Evolutionary conservation across 2,888 invertebrate genomes (phyloP).

Genomic region (Eurytoma californica): DNA sequence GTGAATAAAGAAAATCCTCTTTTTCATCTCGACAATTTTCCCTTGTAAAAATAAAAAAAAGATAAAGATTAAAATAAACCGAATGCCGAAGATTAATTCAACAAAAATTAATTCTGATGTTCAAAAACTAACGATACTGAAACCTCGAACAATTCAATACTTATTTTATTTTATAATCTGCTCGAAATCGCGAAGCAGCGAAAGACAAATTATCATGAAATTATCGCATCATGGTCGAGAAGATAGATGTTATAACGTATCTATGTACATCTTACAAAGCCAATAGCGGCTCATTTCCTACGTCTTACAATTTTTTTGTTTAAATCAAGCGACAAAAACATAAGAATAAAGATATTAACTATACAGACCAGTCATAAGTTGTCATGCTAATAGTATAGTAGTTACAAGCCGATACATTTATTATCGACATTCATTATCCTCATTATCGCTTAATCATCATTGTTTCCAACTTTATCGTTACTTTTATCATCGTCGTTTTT

Average conservation of each 20-base stretch:
- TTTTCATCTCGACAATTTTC: constrained; percentile 49
- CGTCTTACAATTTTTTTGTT: constrained; percentile 52
- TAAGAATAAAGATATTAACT: constrained; percentile 66
- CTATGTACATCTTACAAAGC: constrained; percentile 55
- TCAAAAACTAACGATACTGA: constrained; percentile 30
- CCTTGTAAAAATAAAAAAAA: constrained; percentile 23
- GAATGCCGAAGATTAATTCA: constrained; percentile 30
- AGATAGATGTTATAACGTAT: constrained; percentile 56
- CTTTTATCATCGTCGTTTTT: constrained; percentile 49
- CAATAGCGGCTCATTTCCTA: constrained; percentile 42
- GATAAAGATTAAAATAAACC: constrained; percentile 29
- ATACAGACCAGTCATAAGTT: constrained; percentile 70
- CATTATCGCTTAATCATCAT: constrained; percentile 57
- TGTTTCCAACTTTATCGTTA: constrained; percentile 42
- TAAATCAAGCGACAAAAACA: constrained; percentile 64
- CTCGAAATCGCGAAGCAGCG: constrained; percentile 49
- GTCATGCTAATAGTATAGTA: constrained; percentile 70
- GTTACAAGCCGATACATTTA: constrained; percentile 66
- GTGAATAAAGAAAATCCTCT: constrained; percentile 46
- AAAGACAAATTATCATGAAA: constrained; percentile 52
- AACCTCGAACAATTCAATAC: constrained; percentile 41
- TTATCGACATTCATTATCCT: constrained; percentile 56
- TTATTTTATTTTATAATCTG: constrained; percentile 39
- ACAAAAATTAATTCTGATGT: constrained; percentile 28
- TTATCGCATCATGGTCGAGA: constrained; percentile 52